Conservation (phyloP, 2,113 vertebrate species). For the Cottus gobio region DNA sequence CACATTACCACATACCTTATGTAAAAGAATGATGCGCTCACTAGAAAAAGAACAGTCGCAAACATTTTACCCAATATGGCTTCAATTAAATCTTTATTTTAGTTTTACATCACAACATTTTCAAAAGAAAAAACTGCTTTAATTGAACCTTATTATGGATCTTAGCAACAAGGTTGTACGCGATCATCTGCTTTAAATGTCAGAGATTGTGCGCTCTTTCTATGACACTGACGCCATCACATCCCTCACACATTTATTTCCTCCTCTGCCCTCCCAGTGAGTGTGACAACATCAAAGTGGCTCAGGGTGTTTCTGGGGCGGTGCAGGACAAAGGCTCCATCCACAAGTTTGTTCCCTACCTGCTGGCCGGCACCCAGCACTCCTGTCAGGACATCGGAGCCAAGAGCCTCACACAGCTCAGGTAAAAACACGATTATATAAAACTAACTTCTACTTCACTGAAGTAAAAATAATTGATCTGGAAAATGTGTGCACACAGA, state of each 20-base stretch:
- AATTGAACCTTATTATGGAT: background rate
- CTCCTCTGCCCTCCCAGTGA: constrained; percentile 84
- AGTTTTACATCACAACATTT: background rate
- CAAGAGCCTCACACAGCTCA: constrained; percentile 95
- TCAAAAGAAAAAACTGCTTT: background rate
- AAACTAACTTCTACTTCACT: background rate
- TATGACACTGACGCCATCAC: background rate
- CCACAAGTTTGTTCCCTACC: constrained; percentile 97
- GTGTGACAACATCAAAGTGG: constrained; percentile 98
- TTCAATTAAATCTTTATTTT: background rate
- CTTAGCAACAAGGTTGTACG: background rate
- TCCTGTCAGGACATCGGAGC: constrained; percentile 97
- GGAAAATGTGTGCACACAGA: background rate
- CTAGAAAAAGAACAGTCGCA: background rate
- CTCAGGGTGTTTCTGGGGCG: constrained; percentile 96
- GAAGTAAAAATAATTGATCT: background rate
- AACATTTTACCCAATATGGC: background rate
- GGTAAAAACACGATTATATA: constrained; percentile 76
- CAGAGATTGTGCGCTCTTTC: background rate
- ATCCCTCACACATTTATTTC: background rate
- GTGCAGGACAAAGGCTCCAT: constrained; percentile 99
- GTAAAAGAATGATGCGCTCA: constrained; percentile 6
- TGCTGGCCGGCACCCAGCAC: constrained; percentile 96
- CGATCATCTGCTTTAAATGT: background rate
- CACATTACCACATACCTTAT: background rate